A percentile compares a stretch with the other conserved stretches of the same genome.
phyloP scores from a whole-genome alignment of 2,797 vertebrate species.

The Vultur gryphus region DNA sequence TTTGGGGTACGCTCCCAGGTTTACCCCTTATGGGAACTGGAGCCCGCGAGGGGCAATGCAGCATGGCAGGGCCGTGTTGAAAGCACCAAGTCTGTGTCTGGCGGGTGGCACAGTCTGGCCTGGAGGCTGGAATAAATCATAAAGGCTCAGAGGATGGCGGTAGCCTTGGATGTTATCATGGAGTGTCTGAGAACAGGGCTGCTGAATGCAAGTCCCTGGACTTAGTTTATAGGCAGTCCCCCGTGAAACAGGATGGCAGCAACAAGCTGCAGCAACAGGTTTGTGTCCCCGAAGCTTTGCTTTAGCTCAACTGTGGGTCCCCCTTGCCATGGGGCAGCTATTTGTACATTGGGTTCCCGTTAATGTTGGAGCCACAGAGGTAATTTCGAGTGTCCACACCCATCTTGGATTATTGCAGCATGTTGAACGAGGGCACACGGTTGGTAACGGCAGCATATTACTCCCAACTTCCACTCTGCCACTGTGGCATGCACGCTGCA shows the following conservation, averaged over 20 bases:
- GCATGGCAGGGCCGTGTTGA: rapidly evolving
- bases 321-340: not conserved
- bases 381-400: not conserved
- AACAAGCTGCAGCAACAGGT: not conserved
- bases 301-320: not conserved
- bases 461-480: not conserved
- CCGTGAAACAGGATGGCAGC: not conserved
- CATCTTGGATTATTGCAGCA: rapidly evolving
- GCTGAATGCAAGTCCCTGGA: not conserved
- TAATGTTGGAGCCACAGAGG: not conserved
- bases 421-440: rapidly evolving
- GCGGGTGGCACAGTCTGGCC: not conserved
- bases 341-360: not conserved
- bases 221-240: rapidly evolving
- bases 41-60: rapidly evolving
- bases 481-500: rapidly evolving
- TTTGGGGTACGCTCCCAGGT: not conserved
- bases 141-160: not conserved
- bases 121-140: not conserved
- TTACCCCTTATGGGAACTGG: not conserved
- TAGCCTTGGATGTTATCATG: not conserved
- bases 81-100: not conserved
- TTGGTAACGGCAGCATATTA: not conserved
- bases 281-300: not conserved
- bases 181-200: not conserved